Percentiles rank a stretch among this genome's conserved stretches.
Evolutionary conservation across 2,888 invertebrate genomes (phyloP).

Genomic region (Galerucella calmariensis): DNA sequence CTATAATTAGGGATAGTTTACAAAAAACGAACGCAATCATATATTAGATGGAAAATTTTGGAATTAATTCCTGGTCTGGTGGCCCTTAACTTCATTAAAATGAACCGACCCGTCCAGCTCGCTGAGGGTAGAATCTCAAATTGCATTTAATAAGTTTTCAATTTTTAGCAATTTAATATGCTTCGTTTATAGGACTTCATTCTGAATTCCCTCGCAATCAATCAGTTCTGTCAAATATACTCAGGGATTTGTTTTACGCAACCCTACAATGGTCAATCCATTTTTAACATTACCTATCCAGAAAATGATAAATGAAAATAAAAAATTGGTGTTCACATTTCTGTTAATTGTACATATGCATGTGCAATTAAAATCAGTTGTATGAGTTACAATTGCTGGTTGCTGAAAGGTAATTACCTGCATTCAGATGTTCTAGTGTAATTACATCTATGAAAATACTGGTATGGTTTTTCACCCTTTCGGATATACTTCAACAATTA

Average conservation of each 20-base stretch:
- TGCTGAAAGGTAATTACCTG: neutral
- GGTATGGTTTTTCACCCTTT: neutral
- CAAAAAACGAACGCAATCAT: constrained; percentile 22
- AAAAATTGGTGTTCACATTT: neutral
- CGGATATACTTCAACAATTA: neutral
- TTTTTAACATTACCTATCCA: constrained; percentile 12
- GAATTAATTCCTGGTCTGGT: constrained; percentile 42
- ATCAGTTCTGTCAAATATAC: constrained; percentile 33
- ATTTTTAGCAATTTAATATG: constrained; percentile 42
- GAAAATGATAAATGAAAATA: constrained; percentile 6
- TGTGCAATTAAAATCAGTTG: constrained; percentile 10
- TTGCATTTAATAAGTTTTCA: constrained; percentile 40
- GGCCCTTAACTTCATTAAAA: constrained; percentile 40
- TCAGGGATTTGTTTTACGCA: constrained; percentile 24
- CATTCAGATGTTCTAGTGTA: neutral
- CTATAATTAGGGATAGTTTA: constrained; percentile 35
- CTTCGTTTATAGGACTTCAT: constrained; percentile 37
- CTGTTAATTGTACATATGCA: constrained; percentile 7
- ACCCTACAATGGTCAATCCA: constrained; percentile 22
- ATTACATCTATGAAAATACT: neutral
- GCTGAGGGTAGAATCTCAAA: constrained; percentile 27
- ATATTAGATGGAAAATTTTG: constrained; percentile 29
- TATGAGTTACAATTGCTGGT: neutral
- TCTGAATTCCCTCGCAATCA: constrained; percentile 31
- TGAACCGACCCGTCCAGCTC: constrained; percentile 27